phyloP scores from a whole-genome alignment of 2,888 invertebrate species.

The Philhelius pedissequus region DNA sequence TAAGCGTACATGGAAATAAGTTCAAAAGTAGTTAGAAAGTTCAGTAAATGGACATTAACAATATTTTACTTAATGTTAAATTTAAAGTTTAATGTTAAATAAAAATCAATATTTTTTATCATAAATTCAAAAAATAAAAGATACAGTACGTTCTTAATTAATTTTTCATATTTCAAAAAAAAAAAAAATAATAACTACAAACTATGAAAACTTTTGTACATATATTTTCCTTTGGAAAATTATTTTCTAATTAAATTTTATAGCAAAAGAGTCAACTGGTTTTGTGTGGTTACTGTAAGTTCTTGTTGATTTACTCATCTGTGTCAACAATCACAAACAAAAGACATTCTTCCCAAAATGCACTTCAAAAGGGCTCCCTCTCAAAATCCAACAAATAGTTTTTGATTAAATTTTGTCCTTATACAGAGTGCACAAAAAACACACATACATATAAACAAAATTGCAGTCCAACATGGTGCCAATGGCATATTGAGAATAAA shows the following conservation, averaged over 20 bases:
- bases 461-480: slow-evolving; percentile 2
- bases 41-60: too few relatives aligned
- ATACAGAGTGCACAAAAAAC: too few relatives aligned
- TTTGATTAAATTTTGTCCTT: slow-evolving; percentile 15
- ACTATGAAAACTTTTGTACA: background rate
- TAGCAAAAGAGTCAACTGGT: background rate
- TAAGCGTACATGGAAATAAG: too few relatives aligned
- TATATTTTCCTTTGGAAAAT: background rate
- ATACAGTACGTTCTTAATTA: too few relatives aligned
- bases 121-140: too few relatives aligned
- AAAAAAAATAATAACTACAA: background rate
- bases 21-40: too few relatives aligned
- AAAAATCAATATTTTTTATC: too few relatives aligned
- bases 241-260: background rate
- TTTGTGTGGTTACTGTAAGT: background rate
- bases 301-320: background rate
- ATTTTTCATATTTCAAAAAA: background rate
- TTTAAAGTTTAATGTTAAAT: too few relatives aligned
- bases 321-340: background rate
- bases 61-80: too few relatives aligned
- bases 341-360: background rate
- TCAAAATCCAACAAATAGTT: background rate
- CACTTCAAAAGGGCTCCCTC: background rate
- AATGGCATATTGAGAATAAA: slow-evolving; percentile 22
- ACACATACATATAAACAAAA: background rate